phyloP scores from a whole-genome alignment of 2,113 vertebrate species.

The Polyodon spathula region DNA sequence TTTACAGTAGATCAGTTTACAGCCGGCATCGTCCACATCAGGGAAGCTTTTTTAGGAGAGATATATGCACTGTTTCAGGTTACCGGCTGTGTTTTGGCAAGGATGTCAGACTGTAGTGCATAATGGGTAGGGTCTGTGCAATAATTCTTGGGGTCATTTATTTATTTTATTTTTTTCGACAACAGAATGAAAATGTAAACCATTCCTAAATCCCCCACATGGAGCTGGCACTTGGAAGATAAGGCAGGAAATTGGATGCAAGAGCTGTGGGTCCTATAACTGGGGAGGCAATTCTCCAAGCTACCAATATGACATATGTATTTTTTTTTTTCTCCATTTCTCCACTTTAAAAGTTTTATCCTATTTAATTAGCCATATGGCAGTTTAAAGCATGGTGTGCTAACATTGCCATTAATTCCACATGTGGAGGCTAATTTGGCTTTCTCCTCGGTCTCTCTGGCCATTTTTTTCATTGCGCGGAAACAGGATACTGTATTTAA shows the following conservation, averaged over 20 bases:
- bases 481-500: neutral
- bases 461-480: neutral
- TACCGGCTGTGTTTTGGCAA: conserved; percentile 69
- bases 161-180: neutral
- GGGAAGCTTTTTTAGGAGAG: conserved; percentile 58
- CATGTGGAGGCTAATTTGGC: conserved; percentile 40
- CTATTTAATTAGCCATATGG: conserved; percentile 60
- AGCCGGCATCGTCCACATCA: conserved; percentile 67
- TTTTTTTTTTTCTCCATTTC: conserved; percentile 28
- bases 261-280: conserved; percentile 45
- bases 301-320: conserved; percentile 45
- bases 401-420: conserved; percentile 50
- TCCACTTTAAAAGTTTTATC: conserved; percentile 33
- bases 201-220: conserved; percentile 53
- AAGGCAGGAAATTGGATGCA: conserved; percentile 58
- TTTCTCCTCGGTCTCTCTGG: neutral
- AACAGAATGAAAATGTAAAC: conserved; percentile 28
- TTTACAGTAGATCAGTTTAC: conserved; percentile 65
- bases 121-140: conserved; percentile 46
- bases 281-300: conserved; percentile 46
- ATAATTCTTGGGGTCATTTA: too few relatives aligned
- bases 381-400: conserved; percentile 53
- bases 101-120: conserved; percentile 54
- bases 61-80: conserved; percentile 57
- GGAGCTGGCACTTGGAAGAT: conserved; percentile 59